Conservation (phyloP, 2,888 invertebrate species). For the Acheta domesticus region DNA sequence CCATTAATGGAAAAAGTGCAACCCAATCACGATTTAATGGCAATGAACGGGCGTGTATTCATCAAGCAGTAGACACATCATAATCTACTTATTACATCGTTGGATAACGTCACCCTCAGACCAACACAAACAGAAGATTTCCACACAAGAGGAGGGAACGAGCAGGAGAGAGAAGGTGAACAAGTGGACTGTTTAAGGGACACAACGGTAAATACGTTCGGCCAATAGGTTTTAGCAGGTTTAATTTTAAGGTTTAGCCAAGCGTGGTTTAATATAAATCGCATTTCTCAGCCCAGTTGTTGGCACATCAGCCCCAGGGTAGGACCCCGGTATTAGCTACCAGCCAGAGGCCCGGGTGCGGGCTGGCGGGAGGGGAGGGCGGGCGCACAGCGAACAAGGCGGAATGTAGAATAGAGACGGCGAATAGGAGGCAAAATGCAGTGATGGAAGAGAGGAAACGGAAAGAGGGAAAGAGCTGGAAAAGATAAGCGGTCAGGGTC, state of each 20-base stretch:
- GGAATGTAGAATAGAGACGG: neutral
- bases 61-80: too few relatives aligned
- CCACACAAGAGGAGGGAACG: neutral
- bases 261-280: slow-evolving; percentile 33
- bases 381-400: neutral
- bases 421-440: too few relatives aligned
- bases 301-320: neutral
- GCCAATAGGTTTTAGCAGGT: slow-evolving; percentile 32
- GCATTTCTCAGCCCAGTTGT: slow-evolving; percentile 30
- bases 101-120: too few relatives aligned
- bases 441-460: too few relatives aligned
- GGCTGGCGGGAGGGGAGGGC: neutral
- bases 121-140: too few relatives aligned
- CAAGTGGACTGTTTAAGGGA: neutral
- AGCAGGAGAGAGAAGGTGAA: neutral
- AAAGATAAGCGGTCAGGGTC: too few relatives aligned
- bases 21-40: too few relatives aligned
- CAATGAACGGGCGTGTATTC: too few relatives aligned
- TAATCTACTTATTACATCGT: too few relatives aligned
- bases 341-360: neutral
- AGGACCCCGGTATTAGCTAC: neutral
- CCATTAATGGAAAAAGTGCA: too few relatives aligned
- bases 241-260: slow-evolving; percentile 32
- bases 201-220: slow-evolving; percentile 24
- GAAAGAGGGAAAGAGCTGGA: too few relatives aligned